Base-by-base conservation (phyloP, 2,113 vertebrate genomes). In the Polyodon spathula region DNA sequence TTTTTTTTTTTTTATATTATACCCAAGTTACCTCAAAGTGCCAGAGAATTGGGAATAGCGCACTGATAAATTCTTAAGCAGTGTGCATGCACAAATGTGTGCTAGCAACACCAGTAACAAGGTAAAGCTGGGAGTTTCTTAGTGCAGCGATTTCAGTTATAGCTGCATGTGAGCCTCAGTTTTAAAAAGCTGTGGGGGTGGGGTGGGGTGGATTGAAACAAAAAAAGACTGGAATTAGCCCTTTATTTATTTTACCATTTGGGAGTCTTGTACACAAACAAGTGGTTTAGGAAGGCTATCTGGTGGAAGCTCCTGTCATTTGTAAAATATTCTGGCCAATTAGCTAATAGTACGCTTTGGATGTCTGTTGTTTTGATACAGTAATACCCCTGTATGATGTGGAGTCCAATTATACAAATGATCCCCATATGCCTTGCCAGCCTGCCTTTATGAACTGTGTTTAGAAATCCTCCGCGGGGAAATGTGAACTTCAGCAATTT, bases 241-340 rank as follows among this genome's bases (percentile, higher is more conserved):
- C 88, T 93, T 92, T 90, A 93, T 91, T 93, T 91, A 88, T 87
- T 90, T 87, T 87, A 81, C 70, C 92, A 82, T 89, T 93, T 88
- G 79, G 87, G 85, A 88, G 80, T 91, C 87, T 80, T 76, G 65
- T 80, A 77, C 84, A 89, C 84, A 87, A 87, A 86, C 86, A 82
- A 86, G 84, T 78, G 42, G 86, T 91, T 90, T 90, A 93, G 89
- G 90, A 76, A 91, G 90, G 86, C 91, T 90, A 80, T 88, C 88
- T 91, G 88, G 84, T 85, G 85, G 89, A 91, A 89, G 88, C 90
- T 90, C 86, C 92, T 97, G 93, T 97, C 95, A 98, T 97, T 97
- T 98, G 93, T 97, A 96, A 96, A 97, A 95, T 97, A 94, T 94
- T 93, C 90, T 92, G 94, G 91, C 93, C 93, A 98, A 97, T 97